A percentile compares a stretch with the other conserved stretches of the same genome.
Evolutionary conservation across 2,797 vertebrate species (phyloP).

Genomic region (Pseudochirops corinnae): DNA sequence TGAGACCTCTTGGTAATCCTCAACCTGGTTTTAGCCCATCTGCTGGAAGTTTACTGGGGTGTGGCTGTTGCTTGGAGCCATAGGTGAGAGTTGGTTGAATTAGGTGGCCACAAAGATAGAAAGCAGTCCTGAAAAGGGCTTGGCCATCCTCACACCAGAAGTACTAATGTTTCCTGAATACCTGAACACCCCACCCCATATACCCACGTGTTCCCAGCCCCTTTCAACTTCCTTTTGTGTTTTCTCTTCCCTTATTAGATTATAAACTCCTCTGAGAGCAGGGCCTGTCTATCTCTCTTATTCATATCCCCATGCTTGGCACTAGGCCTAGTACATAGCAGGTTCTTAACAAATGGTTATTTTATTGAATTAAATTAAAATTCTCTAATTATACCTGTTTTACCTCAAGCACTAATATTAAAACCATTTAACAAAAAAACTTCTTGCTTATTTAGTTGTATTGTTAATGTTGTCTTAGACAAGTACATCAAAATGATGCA

Average conservation of each 20-base stretch:
- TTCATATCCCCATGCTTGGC: neutral
- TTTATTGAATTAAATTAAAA: neutral
- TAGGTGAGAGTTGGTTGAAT: neutral
- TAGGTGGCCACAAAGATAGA: neutral
- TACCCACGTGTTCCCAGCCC: neutral
- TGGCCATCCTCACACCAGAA: neutral
- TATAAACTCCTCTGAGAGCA: neutral
- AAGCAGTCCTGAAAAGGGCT: neutral
- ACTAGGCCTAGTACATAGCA: neutral
- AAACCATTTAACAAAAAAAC: neutral
- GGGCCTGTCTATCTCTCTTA: neutral
- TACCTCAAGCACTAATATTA: neutral
- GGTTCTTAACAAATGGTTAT: neutral
- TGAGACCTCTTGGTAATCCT: neutral
- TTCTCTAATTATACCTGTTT: neutral
- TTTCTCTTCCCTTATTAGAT: neutral
- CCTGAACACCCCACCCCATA: neutral
- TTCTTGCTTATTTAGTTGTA: neutral
- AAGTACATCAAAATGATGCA: neutral
- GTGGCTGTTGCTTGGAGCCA: neutral
- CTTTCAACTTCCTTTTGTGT: neutral
- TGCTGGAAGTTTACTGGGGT: neutral
- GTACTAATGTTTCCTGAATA: neutral
- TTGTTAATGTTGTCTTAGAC: neutral
- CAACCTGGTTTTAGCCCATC: neutral